phyloP scores from a whole-genome alignment of 2,797 vertebrate species.

The Sciurus carolinensis region DNA sequence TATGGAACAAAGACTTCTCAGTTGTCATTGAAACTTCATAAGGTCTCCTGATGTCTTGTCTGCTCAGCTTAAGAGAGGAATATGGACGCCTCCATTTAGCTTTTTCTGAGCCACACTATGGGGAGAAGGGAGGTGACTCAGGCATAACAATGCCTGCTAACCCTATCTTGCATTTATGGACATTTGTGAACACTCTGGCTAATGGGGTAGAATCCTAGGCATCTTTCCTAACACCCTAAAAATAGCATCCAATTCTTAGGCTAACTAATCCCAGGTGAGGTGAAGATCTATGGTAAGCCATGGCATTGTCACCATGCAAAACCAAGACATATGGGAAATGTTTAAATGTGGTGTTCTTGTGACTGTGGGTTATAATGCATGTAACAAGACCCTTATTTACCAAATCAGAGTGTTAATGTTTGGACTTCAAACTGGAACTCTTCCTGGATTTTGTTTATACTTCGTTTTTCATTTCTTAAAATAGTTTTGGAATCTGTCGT shows the following conservation, averaged over 20 bases:
- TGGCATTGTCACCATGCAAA: background rate
- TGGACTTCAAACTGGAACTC: background rate
- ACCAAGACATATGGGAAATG: slow-evolving; percentile 31
- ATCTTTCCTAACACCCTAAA: background rate
- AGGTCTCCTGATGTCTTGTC: background rate
- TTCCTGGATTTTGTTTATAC: slow-evolving; percentile 50
- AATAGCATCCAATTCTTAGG: slow-evolving; percentile 17
- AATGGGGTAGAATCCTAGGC: background rate
- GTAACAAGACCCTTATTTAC: background rate
- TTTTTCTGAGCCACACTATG: background rate
- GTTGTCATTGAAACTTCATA: background rate
- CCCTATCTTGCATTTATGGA: background rate
- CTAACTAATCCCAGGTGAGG: background rate
- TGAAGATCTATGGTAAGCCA: background rate
- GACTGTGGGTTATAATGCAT: background rate
- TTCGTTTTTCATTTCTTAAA: slow-evolving; percentile 55
- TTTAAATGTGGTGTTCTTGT: slow-evolving; percentile 16
- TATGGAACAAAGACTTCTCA: background rate
- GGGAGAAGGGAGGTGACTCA: background rate
- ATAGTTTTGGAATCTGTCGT: slow-evolving; percentile 5
- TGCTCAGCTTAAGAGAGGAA: background rate
- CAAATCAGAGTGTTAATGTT: background rate
- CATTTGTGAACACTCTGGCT: background rate
- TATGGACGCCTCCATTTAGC: background rate
- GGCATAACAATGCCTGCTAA: background rate